Base-by-base conservation (phyloP, 2,888 invertebrate species). In the Eretmocerus hayati region DNA sequence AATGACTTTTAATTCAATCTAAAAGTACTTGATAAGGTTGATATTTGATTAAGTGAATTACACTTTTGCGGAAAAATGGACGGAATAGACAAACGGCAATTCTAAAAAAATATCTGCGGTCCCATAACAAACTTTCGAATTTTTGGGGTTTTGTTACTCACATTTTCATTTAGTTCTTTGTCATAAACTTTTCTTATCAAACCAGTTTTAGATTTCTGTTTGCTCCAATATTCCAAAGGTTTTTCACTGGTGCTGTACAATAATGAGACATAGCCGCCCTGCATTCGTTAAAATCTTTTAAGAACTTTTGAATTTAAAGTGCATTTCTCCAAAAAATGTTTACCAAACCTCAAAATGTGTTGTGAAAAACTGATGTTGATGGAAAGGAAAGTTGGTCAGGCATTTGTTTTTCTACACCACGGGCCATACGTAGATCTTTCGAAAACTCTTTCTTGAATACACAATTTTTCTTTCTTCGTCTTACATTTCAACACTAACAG, bases 161-260 rank as follows among this genome's bases (percentile, higher is more conserved):
- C 65, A 58, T 62, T 62, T 56, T 65, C 62, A 18, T 59, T 50
- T 35, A 65, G 54, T 43, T 63, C 59, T 9, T 58, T 51, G 50
- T 65, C 63, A 20, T 61, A 43, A 16, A 59, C 52, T 39, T 57
- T 58, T 15, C 55, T 54, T 1, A 59, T 52, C 22, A 49, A 55
- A 36, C 65, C 65, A 16, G 61, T 59, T 22, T 46, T 55, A 1
- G 65, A 59, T 13, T 58, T 56, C 8, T 85, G 84, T 67, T 86
- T 87, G 67, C 86, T 87, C 89, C 89, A 90, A 65, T 88, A 86
- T 72, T 88, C 87, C 56, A 90, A 72, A 39, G 89, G 89, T 72
- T 87, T 88, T 63, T 86, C 85, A 55, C 87, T 86, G 65, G 88
- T 84, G 69, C 87, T 87, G 74, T 86, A 88, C 61, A 90, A 75